A percentile compares a stretch with the other conserved stretches of the same genome.
These are phyloP conservation scores for Drosophila fungiperda DNA, from an alignment of 2,888 invertebrate species.

Conservation along the genomic window DNA sequence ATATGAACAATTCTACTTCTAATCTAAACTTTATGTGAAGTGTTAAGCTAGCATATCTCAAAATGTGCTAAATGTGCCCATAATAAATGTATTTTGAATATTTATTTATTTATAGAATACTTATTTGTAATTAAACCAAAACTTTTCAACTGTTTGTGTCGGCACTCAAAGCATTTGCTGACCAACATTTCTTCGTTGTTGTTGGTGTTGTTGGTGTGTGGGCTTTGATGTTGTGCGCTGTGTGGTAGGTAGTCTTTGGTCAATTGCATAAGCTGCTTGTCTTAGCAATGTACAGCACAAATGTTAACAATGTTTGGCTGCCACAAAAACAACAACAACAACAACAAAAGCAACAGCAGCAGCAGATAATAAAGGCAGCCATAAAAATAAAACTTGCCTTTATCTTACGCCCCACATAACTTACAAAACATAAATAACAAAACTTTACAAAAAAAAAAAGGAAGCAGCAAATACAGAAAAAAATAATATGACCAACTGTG, in stretches of 20 bases:
- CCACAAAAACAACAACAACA: conserved; percentile 9
- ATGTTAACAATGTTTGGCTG: conserved; percentile 16
- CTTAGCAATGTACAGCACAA: conserved; percentile 33
- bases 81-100: not conserved
- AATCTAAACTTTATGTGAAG: not conserved
- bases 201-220: not conserved
- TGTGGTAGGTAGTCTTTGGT: conserved; percentile 14
- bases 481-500: conserved; percentile 6
- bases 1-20: too few species aligned
- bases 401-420: conserved; percentile 50
- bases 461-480: conserved; percentile 8
- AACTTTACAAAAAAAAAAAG: conserved; percentile 13
- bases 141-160: not conserved
- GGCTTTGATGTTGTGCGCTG: conserved; percentile 50
- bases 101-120: too few species aligned
- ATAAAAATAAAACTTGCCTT: conserved; percentile 49
- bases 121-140: conserved; percentile 4
- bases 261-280: conserved; percentile 50
- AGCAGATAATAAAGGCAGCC: conserved; percentile 24
- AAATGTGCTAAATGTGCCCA: not conserved
- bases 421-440: conserved; percentile 19
- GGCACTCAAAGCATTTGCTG: conserved; percentile 1
- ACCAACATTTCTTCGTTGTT: not conserved
- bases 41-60: not conserved
- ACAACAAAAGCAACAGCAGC: not conserved